Evolutionary conservation across 1,140 invertebrate species (phyloP).

Genomic region (Drosophila grimshawi): DNA sequence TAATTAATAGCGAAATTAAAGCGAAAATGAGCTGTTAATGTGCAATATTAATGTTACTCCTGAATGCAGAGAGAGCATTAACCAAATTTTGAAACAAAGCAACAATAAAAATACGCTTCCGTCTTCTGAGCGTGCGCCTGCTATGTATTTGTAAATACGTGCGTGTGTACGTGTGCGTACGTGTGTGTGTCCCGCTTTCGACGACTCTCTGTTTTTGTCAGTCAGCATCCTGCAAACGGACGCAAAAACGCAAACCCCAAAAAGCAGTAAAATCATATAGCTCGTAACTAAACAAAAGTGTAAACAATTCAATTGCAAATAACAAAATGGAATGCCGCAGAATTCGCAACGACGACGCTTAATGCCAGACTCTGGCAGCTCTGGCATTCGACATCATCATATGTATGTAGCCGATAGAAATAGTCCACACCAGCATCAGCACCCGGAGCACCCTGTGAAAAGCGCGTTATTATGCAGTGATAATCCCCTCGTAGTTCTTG

Average conservation of each 20-base stretch:
- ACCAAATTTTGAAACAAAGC: conserved; percentile 14
- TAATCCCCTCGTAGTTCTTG: not conserved
- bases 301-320: not conserved
- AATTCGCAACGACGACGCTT: not conserved
- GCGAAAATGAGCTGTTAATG: not conserved
- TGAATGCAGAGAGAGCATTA: conserved; percentile 10
- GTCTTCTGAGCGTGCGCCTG: conserved; percentile 32
- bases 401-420: conserved; percentile 24
- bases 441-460: not conserved
- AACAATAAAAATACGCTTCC: conserved; percentile 3
- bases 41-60: not conserved
- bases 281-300: not conserved
- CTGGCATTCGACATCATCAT: conserved; percentile 35
- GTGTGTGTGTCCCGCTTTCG: conserved; percentile 3
- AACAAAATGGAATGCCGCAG: conserved; percentile 43
- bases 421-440: conserved; percentile 21
- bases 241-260: conserved; percentile 10
- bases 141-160: conserved; percentile 22
- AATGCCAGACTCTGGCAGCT: conserved; percentile 11
- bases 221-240: not conserved
- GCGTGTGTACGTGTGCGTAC: conserved; percentile 1
- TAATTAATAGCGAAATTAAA: not conserved
- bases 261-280: not conserved
- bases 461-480: conserved; percentile 1
- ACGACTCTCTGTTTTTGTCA: conserved; percentile 17